Conservation (phyloP, 2,888 invertebrate species). For the Trimorus sp. region DNA sequence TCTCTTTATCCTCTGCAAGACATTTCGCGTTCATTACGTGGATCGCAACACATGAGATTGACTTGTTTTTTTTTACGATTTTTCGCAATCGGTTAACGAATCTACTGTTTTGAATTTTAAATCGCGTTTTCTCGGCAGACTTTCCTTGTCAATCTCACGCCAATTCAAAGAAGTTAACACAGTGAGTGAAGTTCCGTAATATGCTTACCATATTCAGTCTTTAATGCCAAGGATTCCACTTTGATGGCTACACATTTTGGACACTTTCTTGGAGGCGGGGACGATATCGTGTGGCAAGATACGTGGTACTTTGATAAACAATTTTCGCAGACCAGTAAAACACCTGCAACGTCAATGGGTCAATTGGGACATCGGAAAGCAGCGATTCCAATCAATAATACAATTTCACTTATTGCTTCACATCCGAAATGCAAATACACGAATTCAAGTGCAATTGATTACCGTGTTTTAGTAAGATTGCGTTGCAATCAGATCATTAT, state of each 20-base stretch:
- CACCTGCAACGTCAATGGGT: constrained; percentile 74
- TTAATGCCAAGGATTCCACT: constrained; percentile 66
- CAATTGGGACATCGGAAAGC: no score
- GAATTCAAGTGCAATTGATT: no score
- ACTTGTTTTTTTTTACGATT: constrained; percentile 67
- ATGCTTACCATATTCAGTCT: constrained; percentile 77
- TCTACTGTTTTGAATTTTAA: no score
- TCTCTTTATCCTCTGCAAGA: constrained; percentile 82
- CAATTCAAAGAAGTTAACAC: neutral
- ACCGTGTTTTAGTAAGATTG: no score
- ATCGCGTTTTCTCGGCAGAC: neutral
- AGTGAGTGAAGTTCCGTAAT: no score
- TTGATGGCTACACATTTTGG: constrained; percentile 80
- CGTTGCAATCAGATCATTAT: no score
- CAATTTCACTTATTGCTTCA: neutral
- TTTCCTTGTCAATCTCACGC: constrained; percentile 76
- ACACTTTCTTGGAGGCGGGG: constrained; percentile 82
- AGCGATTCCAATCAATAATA: neutral
- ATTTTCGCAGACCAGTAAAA: constrained; percentile 82
- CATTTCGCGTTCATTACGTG: constrained; percentile 80
- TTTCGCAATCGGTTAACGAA: neutral
- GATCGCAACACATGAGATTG: constrained; percentile 73
- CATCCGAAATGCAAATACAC: no score
- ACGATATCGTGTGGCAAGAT: constrained; percentile 82
- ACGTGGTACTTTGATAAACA: constrained; percentile 83